Evolutionary conservation across 2,113 vertebrate genomes (phyloP).

Genomic region (Petrocephalus zakoni): DNA sequence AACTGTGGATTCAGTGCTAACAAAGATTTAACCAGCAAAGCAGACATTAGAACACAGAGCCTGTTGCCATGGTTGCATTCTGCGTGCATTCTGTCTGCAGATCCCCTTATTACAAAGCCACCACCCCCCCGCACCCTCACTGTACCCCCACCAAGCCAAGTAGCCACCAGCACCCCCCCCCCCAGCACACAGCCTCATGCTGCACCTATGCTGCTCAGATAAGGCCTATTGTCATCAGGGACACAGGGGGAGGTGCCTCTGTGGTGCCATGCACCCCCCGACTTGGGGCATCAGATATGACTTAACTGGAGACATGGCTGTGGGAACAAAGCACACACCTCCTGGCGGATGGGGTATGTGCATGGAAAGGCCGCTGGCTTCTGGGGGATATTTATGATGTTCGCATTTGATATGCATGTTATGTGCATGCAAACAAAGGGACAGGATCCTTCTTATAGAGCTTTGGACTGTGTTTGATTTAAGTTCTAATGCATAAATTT

Average conservation of each 20-base stretch:
- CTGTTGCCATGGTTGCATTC: conserved; percentile 15
- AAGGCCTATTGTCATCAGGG: neutral
- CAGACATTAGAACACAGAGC: neutral
- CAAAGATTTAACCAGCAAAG: neutral
- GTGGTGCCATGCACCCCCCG: neutral
- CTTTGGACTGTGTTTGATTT: neutral
- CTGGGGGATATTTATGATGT: neutral
- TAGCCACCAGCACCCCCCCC: neutral
- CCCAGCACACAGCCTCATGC: neutral
- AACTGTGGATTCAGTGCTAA: neutral
- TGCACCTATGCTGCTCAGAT: neutral
- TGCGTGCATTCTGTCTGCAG: neutral
- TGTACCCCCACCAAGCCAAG: neutral
- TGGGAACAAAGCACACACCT: neutral
- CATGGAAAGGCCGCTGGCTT: neutral
- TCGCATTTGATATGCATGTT: neutral
- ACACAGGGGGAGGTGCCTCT: neutral
- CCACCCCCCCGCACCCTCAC: neutral
- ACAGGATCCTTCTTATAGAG: neutral
- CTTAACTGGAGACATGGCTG: neutral
- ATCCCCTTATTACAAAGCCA: neutral
- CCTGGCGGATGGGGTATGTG: neutral
- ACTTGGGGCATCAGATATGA: neutral
- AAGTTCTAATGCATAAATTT: neutral
- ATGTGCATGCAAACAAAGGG: neutral